Conservation (phyloP, 2,888 invertebrate genomes). For the Heliconius cydno region DNA sequence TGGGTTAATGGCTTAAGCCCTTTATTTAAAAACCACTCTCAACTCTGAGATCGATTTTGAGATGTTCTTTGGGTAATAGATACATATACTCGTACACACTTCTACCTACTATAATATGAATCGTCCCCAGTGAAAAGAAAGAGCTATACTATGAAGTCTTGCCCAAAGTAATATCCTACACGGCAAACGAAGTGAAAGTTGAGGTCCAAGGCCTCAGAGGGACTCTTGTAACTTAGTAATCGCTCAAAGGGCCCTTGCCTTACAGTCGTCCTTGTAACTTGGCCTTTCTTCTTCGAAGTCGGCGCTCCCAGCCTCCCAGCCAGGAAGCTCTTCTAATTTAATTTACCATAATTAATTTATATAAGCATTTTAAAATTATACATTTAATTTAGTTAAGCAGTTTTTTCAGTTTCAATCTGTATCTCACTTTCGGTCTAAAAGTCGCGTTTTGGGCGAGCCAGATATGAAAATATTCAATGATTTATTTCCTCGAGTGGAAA, state of each 20-base stretch:
- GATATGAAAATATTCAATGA: too few relatives aligned
- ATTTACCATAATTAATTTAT: neutral
- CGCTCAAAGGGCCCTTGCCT: neutral
- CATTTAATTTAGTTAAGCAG: neutral
- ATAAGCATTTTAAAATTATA: neutral
- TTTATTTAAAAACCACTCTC: too few relatives aligned
- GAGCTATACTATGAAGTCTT: neutral
- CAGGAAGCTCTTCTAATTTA: neutral
- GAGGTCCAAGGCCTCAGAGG: conserved; percentile 14
- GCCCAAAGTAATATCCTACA: conserved; percentile 7
- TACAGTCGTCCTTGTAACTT: conserved; percentile 2
- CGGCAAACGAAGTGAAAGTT: conserved; percentile 2
- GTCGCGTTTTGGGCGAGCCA: too few relatives aligned
- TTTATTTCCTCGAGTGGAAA: too few relatives aligned
- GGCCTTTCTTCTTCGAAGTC: neutral
- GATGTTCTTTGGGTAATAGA: neutral
- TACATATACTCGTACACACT: neutral
- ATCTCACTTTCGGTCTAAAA: too few relatives aligned
- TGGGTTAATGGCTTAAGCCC: too few relatives aligned
- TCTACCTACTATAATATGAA: neutral
- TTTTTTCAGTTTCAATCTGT: too few relatives aligned
- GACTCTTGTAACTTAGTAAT: conserved; percentile 9
- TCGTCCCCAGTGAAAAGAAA: neutral
- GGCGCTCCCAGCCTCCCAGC: too few relatives aligned
- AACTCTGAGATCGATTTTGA: too few relatives aligned